These are phyloP conservation scores for Idaea dimidiata DNA, from an alignment of 2,888 invertebrate species.

Conservation along the genomic window DNA sequence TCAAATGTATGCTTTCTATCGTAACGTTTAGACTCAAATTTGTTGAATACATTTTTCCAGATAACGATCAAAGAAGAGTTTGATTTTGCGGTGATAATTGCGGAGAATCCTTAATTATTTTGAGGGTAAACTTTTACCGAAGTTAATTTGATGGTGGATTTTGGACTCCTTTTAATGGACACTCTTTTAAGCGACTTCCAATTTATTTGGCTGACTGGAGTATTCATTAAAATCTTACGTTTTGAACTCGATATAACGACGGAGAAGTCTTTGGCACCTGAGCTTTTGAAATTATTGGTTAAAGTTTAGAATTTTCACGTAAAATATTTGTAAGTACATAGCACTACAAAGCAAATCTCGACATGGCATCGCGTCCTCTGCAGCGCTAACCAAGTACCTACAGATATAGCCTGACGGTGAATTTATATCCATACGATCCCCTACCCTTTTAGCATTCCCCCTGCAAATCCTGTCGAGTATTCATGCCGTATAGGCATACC, in stretches of 20 bases:
- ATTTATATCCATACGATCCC: slow-evolving; percentile 57
- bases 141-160: slow-evolving; percentile 76
- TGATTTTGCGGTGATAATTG: slow-evolving; percentile 80
- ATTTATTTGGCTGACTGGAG: slow-evolving; percentile 72
- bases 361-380: slow-evolving; percentile 42
- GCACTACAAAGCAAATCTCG: slow-evolving; percentile 45
- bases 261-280: slow-evolving; percentile 50
- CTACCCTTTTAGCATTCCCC: slow-evolving; percentile 74
- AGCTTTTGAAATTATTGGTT: slow-evolving; percentile 20
- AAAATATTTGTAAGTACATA: slow-evolving; percentile 53
- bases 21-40: slow-evolving; percentile 46
- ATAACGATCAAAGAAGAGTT: slow-evolving; percentile 76
- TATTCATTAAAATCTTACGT: slow-evolving; percentile 68
- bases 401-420: slow-evolving; percentile 39
- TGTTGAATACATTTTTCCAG: slow-evolving; percentile 41
- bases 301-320: slow-evolving; percentile 28
- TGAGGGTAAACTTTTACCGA: slow-evolving; percentile 77
- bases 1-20: slow-evolving; percentile 47
- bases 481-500: slow-evolving; percentile 58
- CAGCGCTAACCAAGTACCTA: slow-evolving; percentile 37
- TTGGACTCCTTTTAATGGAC: slow-evolving; percentile 77
- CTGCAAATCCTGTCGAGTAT: slow-evolving; percentile 64
- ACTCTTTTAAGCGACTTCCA: slow-evolving; percentile 76
- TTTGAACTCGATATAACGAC: slow-evolving; percentile 52
- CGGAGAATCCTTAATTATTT: slow-evolving; percentile 80